Percentiles rank a stretch among this genome's conserved stretches.
Conservation (phyloP, 30 jellyfish, hydroid and myxozoan species). For the Cassiopea xamachana region DNA sequence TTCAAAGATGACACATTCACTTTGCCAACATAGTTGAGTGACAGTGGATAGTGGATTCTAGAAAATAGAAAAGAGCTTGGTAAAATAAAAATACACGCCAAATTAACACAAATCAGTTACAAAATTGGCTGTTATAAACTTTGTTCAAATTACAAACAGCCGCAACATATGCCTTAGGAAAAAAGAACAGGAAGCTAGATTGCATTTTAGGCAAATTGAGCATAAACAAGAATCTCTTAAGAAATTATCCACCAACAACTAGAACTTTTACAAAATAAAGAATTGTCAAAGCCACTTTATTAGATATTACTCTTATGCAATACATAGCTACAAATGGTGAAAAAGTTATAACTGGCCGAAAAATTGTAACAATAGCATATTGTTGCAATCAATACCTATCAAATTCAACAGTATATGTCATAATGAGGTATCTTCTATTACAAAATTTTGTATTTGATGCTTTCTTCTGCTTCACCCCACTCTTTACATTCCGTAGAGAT, state of each 20-base stretch:
- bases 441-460: conserved; percentile 5
- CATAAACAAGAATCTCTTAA: too few species aligned
- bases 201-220: too few species aligned
- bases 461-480: conserved; percentile 19
- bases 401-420: conserved; percentile 94
- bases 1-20: conserved; percentile 56
- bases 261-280: too few species aligned
- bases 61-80: neutral
- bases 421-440: conserved; percentile 76
- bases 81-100: neutral
- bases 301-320: too few species aligned
- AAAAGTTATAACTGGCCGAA: neutral
- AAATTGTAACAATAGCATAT: neutral
- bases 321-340: neutral
- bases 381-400: conserved; percentile 57
- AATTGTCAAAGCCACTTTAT: too few species aligned
- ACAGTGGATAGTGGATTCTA: conserved; percentile 91
- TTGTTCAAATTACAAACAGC: too few species aligned
- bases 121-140: too few species aligned
- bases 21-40: conserved; percentile 78
- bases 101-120: too few species aligned
- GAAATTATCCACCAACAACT: too few species aligned
- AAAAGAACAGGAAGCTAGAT: too few species aligned
- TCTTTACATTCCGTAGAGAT: conserved; percentile 71
- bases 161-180: too few species aligned